A percentile compares a stretch with the other conserved stretches of the same genome.
Evolutionary conservation across 1,140 invertebrate species (phyloP).

Genomic region (Halesus radiatus): DNA sequence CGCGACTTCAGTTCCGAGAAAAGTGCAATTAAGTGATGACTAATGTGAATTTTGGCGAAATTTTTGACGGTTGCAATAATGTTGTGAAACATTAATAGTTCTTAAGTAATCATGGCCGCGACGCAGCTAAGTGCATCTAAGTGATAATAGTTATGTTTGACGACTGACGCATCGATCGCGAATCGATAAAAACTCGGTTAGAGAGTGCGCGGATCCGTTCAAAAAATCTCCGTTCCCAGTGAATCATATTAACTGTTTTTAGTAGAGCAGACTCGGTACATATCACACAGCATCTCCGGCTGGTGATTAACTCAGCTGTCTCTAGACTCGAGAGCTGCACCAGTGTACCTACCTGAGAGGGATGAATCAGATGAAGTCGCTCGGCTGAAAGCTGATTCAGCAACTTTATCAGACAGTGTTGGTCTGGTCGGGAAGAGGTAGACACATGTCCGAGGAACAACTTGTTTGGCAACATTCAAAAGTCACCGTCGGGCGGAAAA

Average conservation of each 20-base stretch:
- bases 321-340: background rate
- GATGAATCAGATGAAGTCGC: slow-evolving; percentile 11
- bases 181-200: background rate
- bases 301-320: background rate
- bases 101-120: too few species aligned
- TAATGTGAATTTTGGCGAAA: too few species aligned
- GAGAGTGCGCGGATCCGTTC: background rate
- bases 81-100: too few species aligned
- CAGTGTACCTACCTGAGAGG: background rate
- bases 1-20: too few species aligned
- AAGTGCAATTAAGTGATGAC: too few species aligned
- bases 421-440: background rate
- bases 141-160: too few species aligned
- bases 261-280: background rate
- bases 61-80: too few species aligned
- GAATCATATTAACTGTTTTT: slow-evolving; percentile 2
- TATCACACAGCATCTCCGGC: background rate
- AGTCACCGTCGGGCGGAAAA: too few species aligned
- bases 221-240: background rate
- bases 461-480: too few species aligned
- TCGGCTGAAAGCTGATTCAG: background rate
- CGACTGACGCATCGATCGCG: background rate
- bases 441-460: background rate
- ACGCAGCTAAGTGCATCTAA: too few species aligned
- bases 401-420: background rate